These are phyloP conservation scores for Dicyrtomina minuta DNA, from an alignment of 2,888 invertebrate genomes.

Conservation along the genomic window DNA sequence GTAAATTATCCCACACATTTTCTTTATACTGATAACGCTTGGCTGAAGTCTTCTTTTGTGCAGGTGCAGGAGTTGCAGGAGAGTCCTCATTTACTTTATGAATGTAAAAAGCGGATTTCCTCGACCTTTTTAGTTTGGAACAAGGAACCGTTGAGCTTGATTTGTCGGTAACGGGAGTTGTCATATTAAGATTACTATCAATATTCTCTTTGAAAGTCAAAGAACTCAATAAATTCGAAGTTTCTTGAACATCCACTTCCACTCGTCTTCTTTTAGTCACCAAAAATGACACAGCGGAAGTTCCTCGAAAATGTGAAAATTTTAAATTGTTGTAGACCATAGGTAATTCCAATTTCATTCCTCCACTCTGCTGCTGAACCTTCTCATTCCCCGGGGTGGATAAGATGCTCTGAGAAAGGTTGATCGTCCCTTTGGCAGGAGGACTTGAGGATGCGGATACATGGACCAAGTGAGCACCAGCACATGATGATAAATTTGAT, in stretches of 20 bases:
- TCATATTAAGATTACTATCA: background rate
- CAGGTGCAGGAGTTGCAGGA: background rate
- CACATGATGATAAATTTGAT: constrained; percentile 23
- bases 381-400: background rate
- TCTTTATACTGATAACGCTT: background rate
- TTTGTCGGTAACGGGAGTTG: background rate
- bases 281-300: background rate
- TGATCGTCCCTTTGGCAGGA: background rate
- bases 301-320: constrained; percentile 15
- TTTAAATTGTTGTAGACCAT: constrained; percentile 28
- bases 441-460: background rate
- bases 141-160: too few relatives aligned
- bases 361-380: background rate
- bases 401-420: background rate
- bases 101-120: background rate
- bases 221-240: background rate
- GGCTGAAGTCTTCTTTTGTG: background rate
- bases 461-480: constrained; percentile 17
- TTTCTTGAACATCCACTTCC: background rate
- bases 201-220: constrained; percentile 7
- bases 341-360: constrained; percentile 28
- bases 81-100: background rate
- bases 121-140: background rate
- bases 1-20: constrained; percentile 1
- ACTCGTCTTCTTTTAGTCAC: constrained; percentile 4